Base-by-base conservation (phyloP, 2,888 invertebrate genomes). In the Patella ulyssiponensis region DNA sequence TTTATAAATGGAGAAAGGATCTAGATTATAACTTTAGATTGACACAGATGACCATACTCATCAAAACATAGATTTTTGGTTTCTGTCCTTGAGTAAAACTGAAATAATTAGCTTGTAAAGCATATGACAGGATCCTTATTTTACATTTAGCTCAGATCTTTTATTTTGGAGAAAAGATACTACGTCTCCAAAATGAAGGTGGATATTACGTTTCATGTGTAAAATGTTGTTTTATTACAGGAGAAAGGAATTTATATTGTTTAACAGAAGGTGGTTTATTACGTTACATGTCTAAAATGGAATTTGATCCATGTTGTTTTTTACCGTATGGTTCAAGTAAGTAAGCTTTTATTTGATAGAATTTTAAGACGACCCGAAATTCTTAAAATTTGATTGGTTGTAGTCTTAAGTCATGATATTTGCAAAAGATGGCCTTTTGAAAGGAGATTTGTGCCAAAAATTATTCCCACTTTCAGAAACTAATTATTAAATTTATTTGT, bases 201-300 rank as follows among this genome's bases (percentile, higher is more conserved):
- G 23, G 17, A 51, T 54, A 51, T 64, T 12, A 20, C 15, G 27
- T 76, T 54, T 15, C 56, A 52, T 64, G 5, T 74, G 1, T 20
- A 23, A 64, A 53, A 20, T 15, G 54, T 20, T 76, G 79, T 73
- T 11, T 75, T 77, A 23, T 83, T 82, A 44, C 86, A 90, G 92
- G 93, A 33, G 97, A 98, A 91, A 94, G 95, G 85, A 95, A 96
- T 92, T 93, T 98, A 20, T 96, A 95, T 87, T 91, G 91, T 80
- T 77, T 93, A 71, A 90, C 91, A 85, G 96, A 96, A 86, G 94
- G 94, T 86, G 98, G 97, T 12, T 94, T 94, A 76, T 92, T 97
- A 85, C 95, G 95, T 87, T 96, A 95, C 89, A 95, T 95, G 92
- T 95, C 96, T 88, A 95, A 95, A 89, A 94, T 98, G 81, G 96